Conservation (phyloP, 2,113 vertebrate genomes). For the Porphyrio hochstetteri region DNA sequence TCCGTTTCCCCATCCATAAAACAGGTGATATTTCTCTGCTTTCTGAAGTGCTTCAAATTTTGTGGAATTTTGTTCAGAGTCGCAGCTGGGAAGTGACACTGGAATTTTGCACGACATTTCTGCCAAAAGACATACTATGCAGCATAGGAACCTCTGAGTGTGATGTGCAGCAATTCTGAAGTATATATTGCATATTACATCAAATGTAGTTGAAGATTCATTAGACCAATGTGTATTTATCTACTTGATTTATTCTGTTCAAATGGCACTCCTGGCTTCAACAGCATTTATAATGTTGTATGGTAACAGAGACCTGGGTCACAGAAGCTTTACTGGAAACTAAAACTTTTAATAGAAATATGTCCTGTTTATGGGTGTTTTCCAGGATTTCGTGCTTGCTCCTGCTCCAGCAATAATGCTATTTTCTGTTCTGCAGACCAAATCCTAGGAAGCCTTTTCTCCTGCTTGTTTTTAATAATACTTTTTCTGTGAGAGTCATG, state of each 20-base stretch:
- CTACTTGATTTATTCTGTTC: not conserved
- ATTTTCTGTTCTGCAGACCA: not conserved
- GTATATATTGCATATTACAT: not conserved
- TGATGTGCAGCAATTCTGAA: not conserved
- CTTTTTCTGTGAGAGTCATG: not conserved
- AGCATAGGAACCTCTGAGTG: not conserved
- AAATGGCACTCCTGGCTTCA: not conserved
- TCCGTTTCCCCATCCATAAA: not conserved
- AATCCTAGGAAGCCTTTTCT: not conserved
- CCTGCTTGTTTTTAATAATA: not conserved
- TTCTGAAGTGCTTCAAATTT: not conserved
- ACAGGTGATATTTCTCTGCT: not conserved
- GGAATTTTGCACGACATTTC: not conserved
- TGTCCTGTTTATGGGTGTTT: not conserved
- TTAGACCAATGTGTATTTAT: not conserved
- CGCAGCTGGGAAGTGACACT: not conserved
- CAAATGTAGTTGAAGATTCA: not conserved
- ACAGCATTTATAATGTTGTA: not conserved
- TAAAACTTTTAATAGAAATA: conserved; percentile 2
- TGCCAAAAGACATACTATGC: not conserved
- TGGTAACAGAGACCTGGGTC: not conserved
- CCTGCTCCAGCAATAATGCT: not conserved
- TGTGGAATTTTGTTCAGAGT: not conserved
- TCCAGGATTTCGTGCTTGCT: not conserved
- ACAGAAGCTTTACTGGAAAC: not conserved